Conservation (phyloP, 2,797 vertebrate genomes). For the Mionectes olivaceus region DNA sequence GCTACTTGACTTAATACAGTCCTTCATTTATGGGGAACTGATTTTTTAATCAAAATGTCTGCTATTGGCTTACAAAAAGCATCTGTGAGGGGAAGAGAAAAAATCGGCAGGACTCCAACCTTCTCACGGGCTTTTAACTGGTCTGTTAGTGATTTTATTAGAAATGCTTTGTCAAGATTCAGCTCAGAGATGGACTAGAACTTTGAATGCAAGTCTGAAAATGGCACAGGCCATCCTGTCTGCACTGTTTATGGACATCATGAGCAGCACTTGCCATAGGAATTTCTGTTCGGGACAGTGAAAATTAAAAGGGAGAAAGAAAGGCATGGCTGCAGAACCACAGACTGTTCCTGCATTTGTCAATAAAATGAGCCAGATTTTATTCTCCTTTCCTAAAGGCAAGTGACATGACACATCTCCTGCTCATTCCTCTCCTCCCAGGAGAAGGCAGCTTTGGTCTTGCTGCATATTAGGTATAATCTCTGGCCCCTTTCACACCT, state of each 20-base stretch:
- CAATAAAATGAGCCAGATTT: background rate
- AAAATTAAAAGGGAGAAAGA: background rate
- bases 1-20: constrained; percentile 9
- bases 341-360: background rate
- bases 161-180: background rate
- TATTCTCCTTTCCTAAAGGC: background rate
- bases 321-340: background rate
- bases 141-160: background rate
- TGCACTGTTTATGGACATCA: background rate
- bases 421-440: background rate
- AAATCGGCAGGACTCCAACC: background rate
- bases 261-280: background rate
- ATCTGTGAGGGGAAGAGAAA: background rate
- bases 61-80: background rate
- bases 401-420: background rate
- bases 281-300: background rate
- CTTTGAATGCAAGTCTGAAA: background rate
- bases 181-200: background rate
- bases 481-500: background rate
- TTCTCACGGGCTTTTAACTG: background rate
- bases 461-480: accelerated
- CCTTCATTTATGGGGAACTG: constrained; percentile 18
- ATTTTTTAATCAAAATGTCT: background rate
- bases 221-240: background rate
- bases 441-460: background rate